These are phyloP conservation scores for Rhabdophis nuchalis DNA, from an alignment of 2,797 vertebrate species.

Conservation along the genomic window DNA sequence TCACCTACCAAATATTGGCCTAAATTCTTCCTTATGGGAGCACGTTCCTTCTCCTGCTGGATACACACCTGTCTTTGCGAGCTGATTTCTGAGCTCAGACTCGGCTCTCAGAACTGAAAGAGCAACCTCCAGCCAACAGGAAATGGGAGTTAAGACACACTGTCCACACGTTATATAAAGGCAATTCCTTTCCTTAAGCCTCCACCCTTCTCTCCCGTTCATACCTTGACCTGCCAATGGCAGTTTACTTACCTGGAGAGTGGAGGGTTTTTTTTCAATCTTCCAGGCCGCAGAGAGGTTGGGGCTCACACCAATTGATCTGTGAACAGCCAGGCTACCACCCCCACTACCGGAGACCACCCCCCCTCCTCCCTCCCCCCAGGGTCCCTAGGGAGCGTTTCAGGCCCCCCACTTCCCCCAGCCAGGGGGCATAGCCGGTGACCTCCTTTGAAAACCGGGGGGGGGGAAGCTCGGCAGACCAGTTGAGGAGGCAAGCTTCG, in stretches of 20 bases:
- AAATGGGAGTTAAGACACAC: neutral
- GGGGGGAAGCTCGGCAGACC: neutral
- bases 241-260: neutral
- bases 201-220: neutral
- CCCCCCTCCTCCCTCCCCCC: neutral
- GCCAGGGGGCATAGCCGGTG: constrained; percentile 22
- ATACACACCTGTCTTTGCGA: neutral
- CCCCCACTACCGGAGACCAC: neutral
- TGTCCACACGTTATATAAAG: too few species aligned
- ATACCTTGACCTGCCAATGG: neutral
- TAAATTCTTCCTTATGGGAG: neutral
- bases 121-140: neutral
- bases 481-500: too few species aligned
- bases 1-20: neutral
- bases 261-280: neutral
- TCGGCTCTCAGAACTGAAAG: neutral
- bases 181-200: too few species aligned
- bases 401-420: constrained; percentile 23
- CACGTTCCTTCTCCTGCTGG: neutral
- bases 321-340: neutral
- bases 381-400: neutral
- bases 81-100: neutral
- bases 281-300: neutral
- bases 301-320: neutral
- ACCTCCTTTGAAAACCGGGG: neutral